These are phyloP conservation scores for Cyprinodon tularosa DNA, from an alignment of 2,113 vertebrate genomes.

Conservation along the genomic window DNA sequence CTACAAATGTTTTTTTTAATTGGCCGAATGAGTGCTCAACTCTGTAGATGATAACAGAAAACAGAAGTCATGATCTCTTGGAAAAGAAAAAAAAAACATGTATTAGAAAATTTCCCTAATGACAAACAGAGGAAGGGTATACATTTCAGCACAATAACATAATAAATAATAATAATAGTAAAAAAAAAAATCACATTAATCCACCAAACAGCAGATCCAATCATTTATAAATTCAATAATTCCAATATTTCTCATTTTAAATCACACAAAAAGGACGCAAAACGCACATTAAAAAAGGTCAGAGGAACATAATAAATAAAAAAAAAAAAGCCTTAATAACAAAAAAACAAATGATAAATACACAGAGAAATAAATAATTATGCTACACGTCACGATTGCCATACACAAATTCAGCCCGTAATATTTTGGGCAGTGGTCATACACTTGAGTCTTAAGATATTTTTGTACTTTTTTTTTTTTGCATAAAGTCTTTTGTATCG, in stretches of 20 bases:
- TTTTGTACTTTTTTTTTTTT: conserved; percentile 56
- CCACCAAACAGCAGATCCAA: conserved; percentile 33
- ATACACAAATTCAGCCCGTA: conserved; percentile 67
- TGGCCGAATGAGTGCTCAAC: conserved; percentile 32
- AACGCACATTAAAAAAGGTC: conserved; percentile 61
- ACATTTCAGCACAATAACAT: conserved; percentile 64
- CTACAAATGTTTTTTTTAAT: conserved; percentile 72
- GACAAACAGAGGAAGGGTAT: conserved; percentile 55
- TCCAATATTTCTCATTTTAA: conserved; percentile 57
- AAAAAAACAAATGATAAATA: conserved; percentile 61
- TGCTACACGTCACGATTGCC: conserved; percentile 78
- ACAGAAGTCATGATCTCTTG: conserved; percentile 58
- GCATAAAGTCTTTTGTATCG: conserved; percentile 78
- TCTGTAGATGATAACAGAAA: conserved; percentile 64
- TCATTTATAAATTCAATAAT: conserved; percentile 44
- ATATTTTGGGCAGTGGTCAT: conserved; percentile 41
- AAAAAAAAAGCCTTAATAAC: conserved; percentile 50
- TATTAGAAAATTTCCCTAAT: conserved; percentile 69
- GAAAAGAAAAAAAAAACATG: conserved; percentile 60
- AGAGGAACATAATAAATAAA: conserved; percentile 57
- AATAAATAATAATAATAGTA: conserved; percentile 2
- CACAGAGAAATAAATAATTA: conserved; percentile 70
- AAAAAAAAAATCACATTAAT: conserved; percentile 10
- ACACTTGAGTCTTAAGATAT: conserved; percentile 71
- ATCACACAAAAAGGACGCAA: conserved; percentile 61